Percentiles rank a stretch among this genome's conserved stretches.
These are phyloP conservation scores for Panagrolaimus sp. DNA, from an alignment of 1,140 invertebrate genomes.

Conservation along the genomic window DNA sequence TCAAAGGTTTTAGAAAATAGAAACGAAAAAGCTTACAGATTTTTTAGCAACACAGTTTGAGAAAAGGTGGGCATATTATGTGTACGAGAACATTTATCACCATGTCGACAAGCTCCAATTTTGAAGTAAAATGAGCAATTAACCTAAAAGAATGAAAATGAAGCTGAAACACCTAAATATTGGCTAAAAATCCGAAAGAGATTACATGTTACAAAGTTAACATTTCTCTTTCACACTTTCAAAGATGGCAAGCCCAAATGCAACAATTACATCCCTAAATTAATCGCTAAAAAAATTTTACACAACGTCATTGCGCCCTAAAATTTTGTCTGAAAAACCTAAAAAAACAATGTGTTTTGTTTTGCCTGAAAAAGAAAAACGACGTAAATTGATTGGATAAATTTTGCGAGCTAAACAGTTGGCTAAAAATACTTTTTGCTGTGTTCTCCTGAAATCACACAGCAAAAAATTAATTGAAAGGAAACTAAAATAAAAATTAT, in stretches of 20 bases:
- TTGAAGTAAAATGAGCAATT: conserved; percentile 99
- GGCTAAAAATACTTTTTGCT: not conserved
- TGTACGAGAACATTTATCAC: conserved; percentile 90
- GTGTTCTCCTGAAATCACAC: conserved; percentile 3
- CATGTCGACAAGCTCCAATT: conserved; percentile 94
- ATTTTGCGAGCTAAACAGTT: not conserved
- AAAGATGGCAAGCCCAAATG: conserved; percentile 15
- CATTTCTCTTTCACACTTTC: not conserved
- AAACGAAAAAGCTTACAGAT: conserved; percentile 24
- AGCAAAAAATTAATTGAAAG: not conserved
- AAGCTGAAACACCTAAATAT: not conserved
- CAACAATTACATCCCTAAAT: not conserved
- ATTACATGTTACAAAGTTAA: conserved; percentile 8
- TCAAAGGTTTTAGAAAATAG: too few relatives aligned
- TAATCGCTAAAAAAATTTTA: conserved; percentile 6
- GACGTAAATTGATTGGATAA: not conserved
- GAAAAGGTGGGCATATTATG: conserved; percentile 99
- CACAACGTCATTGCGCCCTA: not conserved
- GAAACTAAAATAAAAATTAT: not conserved
- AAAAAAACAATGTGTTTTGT: conserved; percentile 12
- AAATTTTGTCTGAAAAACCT: not conserved
- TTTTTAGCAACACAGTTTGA: conserved; percentile 61
- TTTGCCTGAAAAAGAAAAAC: conserved; percentile 11
- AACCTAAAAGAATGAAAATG: conserved; percentile 71
- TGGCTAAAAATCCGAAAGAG: not conserved